Percentiles rank a stretch among this genome's conserved stretches.
Evolutionary conservation across 2,888 invertebrate genomes (phyloP).

Genomic region (Pyrrhosoma nymphula): DNA sequence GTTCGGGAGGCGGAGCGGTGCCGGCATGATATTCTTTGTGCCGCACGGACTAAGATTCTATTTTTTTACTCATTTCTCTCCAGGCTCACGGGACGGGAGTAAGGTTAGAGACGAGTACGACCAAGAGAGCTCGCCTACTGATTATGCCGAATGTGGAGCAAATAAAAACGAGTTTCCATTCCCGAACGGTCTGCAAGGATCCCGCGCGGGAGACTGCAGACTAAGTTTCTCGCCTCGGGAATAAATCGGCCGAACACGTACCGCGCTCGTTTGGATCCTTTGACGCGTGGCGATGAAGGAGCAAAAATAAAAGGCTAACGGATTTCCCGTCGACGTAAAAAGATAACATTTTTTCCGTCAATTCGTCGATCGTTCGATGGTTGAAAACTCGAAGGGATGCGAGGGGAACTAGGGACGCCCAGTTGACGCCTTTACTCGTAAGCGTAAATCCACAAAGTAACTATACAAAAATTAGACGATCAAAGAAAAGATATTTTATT

Average conservation of each 20-base stretch:
- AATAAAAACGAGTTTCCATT: not conserved
- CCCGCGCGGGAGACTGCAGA: not conserved
- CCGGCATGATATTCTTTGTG: not conserved
- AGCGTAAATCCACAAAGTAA: not conserved
- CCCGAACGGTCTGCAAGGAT: not conserved
- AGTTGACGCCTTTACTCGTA: not conserved
- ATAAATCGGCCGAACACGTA: not conserved
- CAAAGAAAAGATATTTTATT: no score
- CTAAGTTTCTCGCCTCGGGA: not conserved
- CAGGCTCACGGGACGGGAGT: not conserved
- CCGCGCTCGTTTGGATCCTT: not conserved
- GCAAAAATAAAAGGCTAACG: not conserved
- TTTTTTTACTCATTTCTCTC: not conserved
- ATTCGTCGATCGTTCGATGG: no score
- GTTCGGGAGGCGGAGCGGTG: no score
- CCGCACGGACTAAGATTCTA: not conserved
- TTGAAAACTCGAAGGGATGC: not conserved
- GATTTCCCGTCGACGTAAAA: not conserved
- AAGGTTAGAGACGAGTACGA: not conserved
- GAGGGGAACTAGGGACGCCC: not conserved
- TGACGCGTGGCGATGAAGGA: not conserved
- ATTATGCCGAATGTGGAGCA: conserved; percentile 26
- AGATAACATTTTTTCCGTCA: not conserved
- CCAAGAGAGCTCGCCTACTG: not conserved
- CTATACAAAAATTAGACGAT: not conserved